Percentiles rank a stretch among this genome's conserved stretches.
These are phyloP conservation scores for Panzeria rudis DNA, from an alignment of 2,888 invertebrate species.

Conservation along the genomic window DNA sequence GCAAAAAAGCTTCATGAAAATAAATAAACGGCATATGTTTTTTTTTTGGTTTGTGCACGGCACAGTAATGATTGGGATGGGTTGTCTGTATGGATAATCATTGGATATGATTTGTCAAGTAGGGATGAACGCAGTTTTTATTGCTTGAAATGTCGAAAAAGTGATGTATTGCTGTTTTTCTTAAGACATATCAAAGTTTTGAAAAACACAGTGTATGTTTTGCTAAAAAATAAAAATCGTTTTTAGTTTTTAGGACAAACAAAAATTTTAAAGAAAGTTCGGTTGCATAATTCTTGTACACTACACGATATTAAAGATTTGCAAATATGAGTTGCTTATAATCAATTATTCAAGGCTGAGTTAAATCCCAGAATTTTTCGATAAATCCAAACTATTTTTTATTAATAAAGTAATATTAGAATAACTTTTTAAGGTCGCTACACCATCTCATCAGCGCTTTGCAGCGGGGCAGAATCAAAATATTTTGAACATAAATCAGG, in stretches of 20 bases:
- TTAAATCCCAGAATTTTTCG: too few species aligned
- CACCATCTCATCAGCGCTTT: too few species aligned
- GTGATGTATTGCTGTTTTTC: conserved; percentile 32
- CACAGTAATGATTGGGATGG: conserved; percentile 18
- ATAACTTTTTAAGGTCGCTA: too few species aligned
- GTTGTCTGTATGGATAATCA: conserved; percentile 9
- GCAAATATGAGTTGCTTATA: background rate
- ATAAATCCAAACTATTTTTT: too few species aligned
- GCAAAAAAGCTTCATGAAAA: conserved; percentile 13
- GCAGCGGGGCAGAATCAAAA: too few species aligned
- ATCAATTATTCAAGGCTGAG: too few species aligned
- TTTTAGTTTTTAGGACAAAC: background rate
- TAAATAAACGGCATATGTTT: conserved; percentile 45
- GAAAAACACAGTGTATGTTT: background rate
- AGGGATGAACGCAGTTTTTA: conserved; percentile 17
- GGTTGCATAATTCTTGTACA: background rate
- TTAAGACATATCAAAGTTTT: background rate
- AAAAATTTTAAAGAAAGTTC: background rate
- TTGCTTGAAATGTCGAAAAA: background rate
- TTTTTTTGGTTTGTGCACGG: conserved; percentile 4
- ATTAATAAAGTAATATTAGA: too few species aligned
- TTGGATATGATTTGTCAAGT: conserved; percentile 59
- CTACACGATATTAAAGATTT: background rate
- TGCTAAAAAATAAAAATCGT: background rate
- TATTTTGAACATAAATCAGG: too few species aligned